Percentiles rank a stretch among this genome's conserved stretches.
Conservation (phyloP, 2,113 vertebrate species). For the Macroglossus sobrinus region DNA sequence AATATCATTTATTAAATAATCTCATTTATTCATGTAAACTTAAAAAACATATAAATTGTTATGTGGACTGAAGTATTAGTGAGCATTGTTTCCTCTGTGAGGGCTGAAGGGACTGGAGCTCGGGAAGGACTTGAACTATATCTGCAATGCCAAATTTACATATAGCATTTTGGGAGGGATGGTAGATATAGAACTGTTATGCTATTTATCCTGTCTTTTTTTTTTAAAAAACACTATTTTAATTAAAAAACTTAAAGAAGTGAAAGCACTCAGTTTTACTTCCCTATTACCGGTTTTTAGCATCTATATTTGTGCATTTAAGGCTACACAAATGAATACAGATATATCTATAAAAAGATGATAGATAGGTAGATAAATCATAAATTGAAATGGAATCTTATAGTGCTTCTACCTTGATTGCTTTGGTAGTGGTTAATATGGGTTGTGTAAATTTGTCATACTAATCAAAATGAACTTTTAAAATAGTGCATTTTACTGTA, state of each 20-base stretch:
- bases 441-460: background rate
- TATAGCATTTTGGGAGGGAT: background rate
- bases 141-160: constrained; percentile 11
- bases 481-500: background rate
- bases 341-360: background rate
- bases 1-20: background rate
- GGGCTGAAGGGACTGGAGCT: background rate
- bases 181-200: background rate
- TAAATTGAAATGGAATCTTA: background rate
- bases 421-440: background rate
- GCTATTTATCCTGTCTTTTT: background rate
- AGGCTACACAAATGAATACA: background rate
- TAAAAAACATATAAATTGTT: background rate
- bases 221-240: background rate
- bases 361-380: background rate
- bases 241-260: background rate
- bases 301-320: background rate
- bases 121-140: background rate
- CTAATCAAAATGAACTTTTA: background rate
- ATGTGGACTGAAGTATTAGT: background rate
- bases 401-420: background rate
- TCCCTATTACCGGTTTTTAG: background rate
- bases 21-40: background rate
- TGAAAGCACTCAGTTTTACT: background rate
- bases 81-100: background rate